Evolutionary conservation across 2,113 vertebrate species (phyloP).

Genomic region (Oenanthe oenanthe): DNA sequence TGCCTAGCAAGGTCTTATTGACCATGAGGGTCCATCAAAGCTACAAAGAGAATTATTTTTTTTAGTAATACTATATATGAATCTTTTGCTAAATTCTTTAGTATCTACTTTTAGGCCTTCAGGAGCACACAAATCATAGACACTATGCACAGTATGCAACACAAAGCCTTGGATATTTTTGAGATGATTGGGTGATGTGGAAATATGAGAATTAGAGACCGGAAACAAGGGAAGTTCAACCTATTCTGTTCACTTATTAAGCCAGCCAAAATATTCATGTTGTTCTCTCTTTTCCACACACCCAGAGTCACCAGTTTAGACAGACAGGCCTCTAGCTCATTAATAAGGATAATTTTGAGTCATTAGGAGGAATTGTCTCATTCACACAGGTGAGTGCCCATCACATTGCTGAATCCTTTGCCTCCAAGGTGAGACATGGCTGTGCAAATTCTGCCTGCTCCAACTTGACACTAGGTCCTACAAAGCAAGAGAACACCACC

Average conservation of each 20-base stretch:
- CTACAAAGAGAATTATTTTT: neutral
- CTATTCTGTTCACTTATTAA: neutral
- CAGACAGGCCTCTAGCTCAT: neutral
- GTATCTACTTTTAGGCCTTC: neutral
- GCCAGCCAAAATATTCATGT: neutral
- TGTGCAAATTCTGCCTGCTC: neutral
- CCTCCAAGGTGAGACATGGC: neutral
- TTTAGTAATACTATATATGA: neutral
- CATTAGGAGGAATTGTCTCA: neutral
- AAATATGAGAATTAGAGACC: neutral
- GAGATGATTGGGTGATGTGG: neutral
- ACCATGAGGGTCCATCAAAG: neutral
- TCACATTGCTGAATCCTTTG: neutral
- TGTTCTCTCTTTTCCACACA: neutral
- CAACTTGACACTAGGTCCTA: neutral
- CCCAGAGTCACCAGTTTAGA: neutral
- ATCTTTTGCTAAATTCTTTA: neutral
- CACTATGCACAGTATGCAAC: neutral
- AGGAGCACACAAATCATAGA: neutral
- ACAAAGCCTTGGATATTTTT: neutral
- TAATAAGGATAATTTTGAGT: neutral
- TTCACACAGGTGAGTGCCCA: neutral
- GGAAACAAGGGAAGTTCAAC: neutral
- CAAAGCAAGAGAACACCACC: neutral
- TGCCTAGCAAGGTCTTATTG: neutral